Conservation (phyloP, 2,888 invertebrate genomes). For the Xestoiulus laeticollis region DNA sequence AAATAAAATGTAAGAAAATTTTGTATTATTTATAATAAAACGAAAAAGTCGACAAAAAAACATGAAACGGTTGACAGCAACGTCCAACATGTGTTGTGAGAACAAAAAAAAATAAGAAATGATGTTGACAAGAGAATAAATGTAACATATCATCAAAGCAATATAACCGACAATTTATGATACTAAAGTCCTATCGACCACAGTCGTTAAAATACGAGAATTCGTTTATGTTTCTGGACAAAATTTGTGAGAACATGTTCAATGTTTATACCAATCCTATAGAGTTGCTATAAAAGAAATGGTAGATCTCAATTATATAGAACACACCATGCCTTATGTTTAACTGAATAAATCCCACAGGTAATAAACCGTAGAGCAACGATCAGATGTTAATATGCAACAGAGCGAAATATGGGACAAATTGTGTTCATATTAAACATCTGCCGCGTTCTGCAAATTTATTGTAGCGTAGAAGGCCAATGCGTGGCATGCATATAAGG, state of each 20-base stretch:
- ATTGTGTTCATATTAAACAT: slow-evolving; percentile 27
- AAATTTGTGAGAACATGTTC: not conserved
- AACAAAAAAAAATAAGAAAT: not conserved
- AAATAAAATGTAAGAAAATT: not conserved
- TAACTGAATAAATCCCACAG: not conserved
- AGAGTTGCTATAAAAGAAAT: too few species aligned
- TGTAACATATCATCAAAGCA: not conserved
- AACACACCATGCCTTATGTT: not conserved
- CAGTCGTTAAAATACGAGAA: not conserved
- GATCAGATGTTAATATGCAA: slow-evolving; percentile 13
- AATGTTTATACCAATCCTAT: too few species aligned
- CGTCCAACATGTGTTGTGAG: not conserved
- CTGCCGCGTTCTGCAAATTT: not conserved
- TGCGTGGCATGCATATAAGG: not conserved
- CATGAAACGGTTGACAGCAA: not conserved
- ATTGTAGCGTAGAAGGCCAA: not conserved
- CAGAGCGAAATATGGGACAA: slow-evolving; percentile 10
- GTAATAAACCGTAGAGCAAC: not conserved
- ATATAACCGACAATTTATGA: not conserved
- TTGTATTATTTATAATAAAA: not conserved
- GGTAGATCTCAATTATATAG: too few species aligned
- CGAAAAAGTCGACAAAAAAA: not conserved
- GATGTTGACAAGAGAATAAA: not conserved
- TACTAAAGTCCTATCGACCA: not conserved
- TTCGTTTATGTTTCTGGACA: too few species aligned